Evolutionary conservation across 2,113 vertebrate species (phyloP).

Genomic region (Isurus oxyrinchus): DNA sequence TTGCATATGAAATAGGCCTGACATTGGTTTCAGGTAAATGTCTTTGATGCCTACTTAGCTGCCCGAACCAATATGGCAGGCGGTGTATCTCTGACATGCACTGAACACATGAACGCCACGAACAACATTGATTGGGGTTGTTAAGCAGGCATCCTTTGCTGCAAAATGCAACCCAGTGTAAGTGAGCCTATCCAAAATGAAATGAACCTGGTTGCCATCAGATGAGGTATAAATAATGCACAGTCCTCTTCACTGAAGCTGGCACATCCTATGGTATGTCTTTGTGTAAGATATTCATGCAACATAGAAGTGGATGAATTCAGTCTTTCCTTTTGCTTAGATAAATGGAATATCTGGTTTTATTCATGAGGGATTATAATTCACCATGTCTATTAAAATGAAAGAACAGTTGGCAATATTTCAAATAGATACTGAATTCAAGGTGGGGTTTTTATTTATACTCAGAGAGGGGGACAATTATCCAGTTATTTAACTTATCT

Average conservation of each 20-base stretch:
- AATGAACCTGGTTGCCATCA: not conserved
- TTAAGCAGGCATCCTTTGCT: not conserved
- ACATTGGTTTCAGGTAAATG: not conserved
- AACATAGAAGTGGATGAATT: not conserved
- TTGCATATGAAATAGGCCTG: not conserved
- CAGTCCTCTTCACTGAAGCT: not conserved
- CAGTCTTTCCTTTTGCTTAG: not conserved
- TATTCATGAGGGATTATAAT: not conserved
- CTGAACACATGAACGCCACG: not conserved
- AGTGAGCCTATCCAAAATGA: not conserved
- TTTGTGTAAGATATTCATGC: not conserved
- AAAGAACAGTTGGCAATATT: not conserved
- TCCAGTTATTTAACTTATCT: not conserved
- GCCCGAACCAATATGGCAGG: not conserved
- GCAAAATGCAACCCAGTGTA: not conserved
- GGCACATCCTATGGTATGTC: not conserved
- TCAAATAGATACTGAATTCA: not conserved
- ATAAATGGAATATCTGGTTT: conserved; percentile 8
- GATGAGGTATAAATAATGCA: not conserved
- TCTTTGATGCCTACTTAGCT: not conserved
- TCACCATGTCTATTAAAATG: not conserved
- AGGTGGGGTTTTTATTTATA: not conserved
- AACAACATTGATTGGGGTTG: not conserved
- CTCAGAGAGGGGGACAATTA: not conserved
- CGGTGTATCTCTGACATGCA: not conserved